Evolutionary conservation across 2,888 invertebrate genomes (phyloP).

Genomic region (Periphyllus acericola): DNA sequence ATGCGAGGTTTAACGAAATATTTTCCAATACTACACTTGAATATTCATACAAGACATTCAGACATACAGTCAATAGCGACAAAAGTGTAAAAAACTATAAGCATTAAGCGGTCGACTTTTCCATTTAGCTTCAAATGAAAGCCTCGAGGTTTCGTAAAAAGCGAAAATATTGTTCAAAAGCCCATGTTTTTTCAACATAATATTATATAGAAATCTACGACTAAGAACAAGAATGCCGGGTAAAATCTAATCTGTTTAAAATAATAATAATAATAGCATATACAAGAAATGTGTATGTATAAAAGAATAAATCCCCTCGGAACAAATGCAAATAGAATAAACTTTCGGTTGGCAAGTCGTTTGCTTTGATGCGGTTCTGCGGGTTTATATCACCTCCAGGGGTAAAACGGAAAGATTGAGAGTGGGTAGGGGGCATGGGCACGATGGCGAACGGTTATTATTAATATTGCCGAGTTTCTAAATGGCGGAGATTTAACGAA

Average conservation of each 20-base stretch:
- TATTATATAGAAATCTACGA: neutral
- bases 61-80: neutral
- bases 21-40: neutral
- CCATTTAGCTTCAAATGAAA: neutral
- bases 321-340: slow-evolving; percentile 50
- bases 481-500: slow-evolving; percentile 48
- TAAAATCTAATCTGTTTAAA: slow-evolving; percentile 18
- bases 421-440: neutral
- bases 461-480: slow-evolving; percentile 49
- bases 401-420: neutral
- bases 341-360: slow-evolving; percentile 46
- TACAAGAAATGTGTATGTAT: neutral
- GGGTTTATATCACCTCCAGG: slow-evolving; percentile 32
- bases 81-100: neutral
- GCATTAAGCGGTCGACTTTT: neutral
- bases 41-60: neutral
- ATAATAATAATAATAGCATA: neutral
- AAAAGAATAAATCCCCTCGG: neutral
- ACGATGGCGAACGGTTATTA: slow-evolving; percentile 18
- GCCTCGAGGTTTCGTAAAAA: neutral
- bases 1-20: neutral
- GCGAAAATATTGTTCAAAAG: neutral
- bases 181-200: neutral
- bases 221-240: neutral
- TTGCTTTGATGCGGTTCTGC: slow-evolving; percentile 50